Evolutionary conservation across 2,888 invertebrate genomes (phyloP), one percentile per base, ranked within the genome.

Genomic region (Deladenus siricidicola): DNA sequence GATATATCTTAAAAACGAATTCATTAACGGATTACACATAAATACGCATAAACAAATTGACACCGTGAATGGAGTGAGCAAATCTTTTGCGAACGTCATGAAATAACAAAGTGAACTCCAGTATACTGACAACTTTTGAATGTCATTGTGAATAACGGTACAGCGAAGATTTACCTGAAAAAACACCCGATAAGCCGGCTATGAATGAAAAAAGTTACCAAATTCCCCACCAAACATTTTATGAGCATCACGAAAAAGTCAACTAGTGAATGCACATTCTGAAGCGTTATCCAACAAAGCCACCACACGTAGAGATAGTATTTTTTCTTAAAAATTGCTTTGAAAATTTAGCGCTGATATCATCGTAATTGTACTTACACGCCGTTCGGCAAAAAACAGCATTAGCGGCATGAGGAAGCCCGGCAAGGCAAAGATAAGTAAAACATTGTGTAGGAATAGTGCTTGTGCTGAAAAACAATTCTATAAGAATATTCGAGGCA

Each of bases 281-380:
- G 56, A 42, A 62, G 21, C 28, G 61, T 52, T 39, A 56, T 60
- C 63, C 63, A 62, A 30, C 56, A 45, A 19, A 62, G 53, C 60
- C 60, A 62, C 52, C 60, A 50, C 19, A 62, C 58, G 23, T 55
- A 44, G 29, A 50, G 23, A 30, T 50, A 42, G 19, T 26, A 50
- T 45, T 58, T 57, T 58, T 21, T 24, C 58, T 58, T 26, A 57
- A 58, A 54, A 43, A 28, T n/a, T 29, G 14, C 6, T 6, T 10
- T 34, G 14, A 19, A 21, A 52, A 50, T 6, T 30, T 29, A 19
- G 17, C 1, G 24, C 17, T 19, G 19, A 19, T 58, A 58, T 19
- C 26, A 26, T 26, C 26, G 30, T 34, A 56, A 43, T 28, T 58
- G 28, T 10, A 53, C 44, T 34, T 26, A 58, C 58, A 3, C 55